A percentile compares a stretch with the other conserved stretches of the same genome.
phyloP scores from a whole-genome alignment of 2,797 vertebrate species.

The Anomalospiza imberbis region DNA sequence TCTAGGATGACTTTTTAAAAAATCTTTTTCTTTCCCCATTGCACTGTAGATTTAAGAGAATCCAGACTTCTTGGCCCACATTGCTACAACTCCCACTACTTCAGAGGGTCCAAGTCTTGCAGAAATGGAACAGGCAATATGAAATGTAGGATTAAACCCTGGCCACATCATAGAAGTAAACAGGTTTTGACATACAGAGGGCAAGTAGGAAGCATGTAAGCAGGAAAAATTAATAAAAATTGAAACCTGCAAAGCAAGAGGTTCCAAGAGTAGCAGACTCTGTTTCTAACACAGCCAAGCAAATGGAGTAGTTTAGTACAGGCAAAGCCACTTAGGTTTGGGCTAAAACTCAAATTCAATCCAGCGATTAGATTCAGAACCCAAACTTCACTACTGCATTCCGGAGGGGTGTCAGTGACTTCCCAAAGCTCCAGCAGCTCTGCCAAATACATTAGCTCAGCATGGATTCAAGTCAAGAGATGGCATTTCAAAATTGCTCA shows the following conservation, averaged over 20 bases:
- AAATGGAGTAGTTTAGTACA: not conserved
- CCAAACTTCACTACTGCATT: not conserved
- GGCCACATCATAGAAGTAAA: not conserved
- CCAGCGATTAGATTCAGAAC: not conserved
- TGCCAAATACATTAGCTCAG: not conserved
- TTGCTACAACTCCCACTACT: not conserved
- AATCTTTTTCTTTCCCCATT: not conserved
- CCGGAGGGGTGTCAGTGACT: not conserved
- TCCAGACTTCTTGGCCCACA: not conserved
- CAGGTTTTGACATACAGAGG: not conserved
- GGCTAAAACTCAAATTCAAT: not conserved
- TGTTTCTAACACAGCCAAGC: not conserved
- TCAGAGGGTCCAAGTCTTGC: not conserved
- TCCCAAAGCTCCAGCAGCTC: not conserved
- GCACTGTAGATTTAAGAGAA: not conserved
- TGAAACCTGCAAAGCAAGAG: not conserved
- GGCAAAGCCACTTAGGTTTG: not conserved
- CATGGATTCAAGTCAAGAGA: not conserved
- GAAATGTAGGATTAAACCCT: not conserved
- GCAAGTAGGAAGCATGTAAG: not conserved
- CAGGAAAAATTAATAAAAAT: not conserved
- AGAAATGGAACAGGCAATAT: not conserved
- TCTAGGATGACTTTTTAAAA: not conserved
- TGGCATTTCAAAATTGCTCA: not conserved
- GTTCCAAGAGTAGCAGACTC: not conserved